Evolutionary conservation across 2,113 vertebrate genomes (phyloP).

Genomic region (Scalopus aquaticus): DNA sequence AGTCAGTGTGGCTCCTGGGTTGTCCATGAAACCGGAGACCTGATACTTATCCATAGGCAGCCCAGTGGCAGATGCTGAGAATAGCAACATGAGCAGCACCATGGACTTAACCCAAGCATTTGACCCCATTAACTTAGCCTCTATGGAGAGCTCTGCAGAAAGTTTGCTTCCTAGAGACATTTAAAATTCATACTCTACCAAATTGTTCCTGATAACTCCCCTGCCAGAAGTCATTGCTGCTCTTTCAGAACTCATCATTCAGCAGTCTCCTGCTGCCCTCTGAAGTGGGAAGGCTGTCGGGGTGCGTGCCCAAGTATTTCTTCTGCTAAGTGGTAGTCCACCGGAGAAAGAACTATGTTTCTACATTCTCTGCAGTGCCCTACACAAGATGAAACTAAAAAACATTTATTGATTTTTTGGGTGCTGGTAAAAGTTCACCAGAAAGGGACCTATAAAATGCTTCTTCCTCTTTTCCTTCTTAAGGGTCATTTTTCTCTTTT

Average conservation of each 20-base stretch:
- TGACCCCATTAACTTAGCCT: slow-evolving; percentile 33
- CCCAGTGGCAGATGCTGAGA: slow-evolving; percentile 8
- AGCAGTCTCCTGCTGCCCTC: not conserved
- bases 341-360: not conserved
- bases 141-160: not conserved
- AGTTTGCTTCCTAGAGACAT: not conserved
- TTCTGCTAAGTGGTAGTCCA: not conserved
- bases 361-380: not conserved
- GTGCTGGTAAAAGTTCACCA: not conserved
- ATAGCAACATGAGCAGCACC: slow-evolving; percentile 35
- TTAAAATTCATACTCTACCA: not conserved
- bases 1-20: not conserved
- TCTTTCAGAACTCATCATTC: not conserved
- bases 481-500: no score
- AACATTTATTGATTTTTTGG: not conserved
- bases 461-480: not conserved
- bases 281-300: not conserved
- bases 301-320: not conserved
- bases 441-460: not conserved
- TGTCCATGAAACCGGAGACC: slow-evolving; percentile 33
- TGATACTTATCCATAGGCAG: not conserved
- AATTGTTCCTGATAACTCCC: not conserved
- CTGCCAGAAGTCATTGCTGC: not conserved
- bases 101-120: slow-evolving; percentile 25
- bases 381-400: not conserved